These are phyloP conservation scores for Cardiocondyla obscurior DNA, from an alignment of 1,140 invertebrate species.

Conservation along the genomic window DNA sequence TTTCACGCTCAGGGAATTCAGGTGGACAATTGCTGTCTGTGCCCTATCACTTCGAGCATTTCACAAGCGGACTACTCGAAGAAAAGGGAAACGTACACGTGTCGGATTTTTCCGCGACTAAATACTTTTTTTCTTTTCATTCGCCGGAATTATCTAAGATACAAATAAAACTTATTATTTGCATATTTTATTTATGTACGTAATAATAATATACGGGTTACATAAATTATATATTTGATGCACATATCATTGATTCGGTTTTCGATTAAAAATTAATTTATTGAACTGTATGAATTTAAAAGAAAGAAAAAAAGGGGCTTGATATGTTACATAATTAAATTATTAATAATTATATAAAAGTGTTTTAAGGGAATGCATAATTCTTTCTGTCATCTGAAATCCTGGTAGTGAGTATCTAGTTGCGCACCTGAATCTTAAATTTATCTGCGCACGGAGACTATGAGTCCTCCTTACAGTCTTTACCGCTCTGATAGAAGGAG, in stretches of 20 bases:
- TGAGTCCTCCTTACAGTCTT: conserved; percentile 64
- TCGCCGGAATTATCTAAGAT: background rate
- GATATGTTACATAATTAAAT: background rate
- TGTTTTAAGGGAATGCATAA: conserved; percentile 24
- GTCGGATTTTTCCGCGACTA: background rate
- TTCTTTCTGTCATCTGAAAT: conserved; percentile 65
- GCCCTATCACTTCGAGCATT: background rate
- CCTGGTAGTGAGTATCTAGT: conserved; percentile 74
- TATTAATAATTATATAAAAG: conserved; percentile 32
- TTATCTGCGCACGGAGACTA: conserved; percentile 71
- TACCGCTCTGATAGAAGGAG: conserved; percentile 67
- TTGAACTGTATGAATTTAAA: background rate
- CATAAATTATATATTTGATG: background rate
- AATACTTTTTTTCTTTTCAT: background rate
- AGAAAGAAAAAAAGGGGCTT: too few relatives aligned
- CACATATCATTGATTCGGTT: background rate
- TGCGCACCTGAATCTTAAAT: conserved; percentile 76
- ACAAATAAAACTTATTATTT: background rate
- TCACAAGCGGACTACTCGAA: background rate
- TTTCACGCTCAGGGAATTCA: conserved; percentile 50
- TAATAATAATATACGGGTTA: background rate
- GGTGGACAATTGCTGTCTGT: conserved; percentile 1
- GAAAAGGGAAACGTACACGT: background rate
- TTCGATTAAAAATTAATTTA: background rate
- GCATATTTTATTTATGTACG: background rate